A percentile compares a stretch with the other conserved stretches of the same genome.
Conservation (phyloP, 2,797 vertebrate species). For the Cynodonichthys magdalenae region DNA sequence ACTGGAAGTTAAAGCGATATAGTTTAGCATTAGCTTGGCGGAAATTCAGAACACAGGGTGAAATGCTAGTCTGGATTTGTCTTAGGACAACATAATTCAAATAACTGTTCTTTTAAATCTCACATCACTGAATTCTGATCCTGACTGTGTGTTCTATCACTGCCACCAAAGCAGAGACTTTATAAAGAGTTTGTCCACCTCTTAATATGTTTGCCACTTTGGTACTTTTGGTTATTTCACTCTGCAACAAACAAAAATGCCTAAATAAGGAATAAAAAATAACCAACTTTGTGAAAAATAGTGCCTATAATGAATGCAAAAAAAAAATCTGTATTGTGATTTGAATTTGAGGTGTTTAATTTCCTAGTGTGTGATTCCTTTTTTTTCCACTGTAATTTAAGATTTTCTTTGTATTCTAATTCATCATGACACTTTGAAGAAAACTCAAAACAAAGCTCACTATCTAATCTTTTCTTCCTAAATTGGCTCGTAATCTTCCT, state of each 20-base stretch:
- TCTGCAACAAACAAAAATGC: too few relatives aligned
- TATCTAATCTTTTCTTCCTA: conserved; percentile 3
- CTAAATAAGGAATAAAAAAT: too few relatives aligned
- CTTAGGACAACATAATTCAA: not conserved
- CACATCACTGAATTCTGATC: conserved; percentile 1
- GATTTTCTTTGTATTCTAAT: not conserved
- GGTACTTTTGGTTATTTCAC: too few relatives aligned
- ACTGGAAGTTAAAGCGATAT: not conserved
- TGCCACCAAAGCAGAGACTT: not conserved
- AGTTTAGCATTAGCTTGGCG: conserved; percentile 11
- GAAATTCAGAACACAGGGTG: not conserved
- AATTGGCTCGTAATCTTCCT: not conserved
- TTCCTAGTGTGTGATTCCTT: too few relatives aligned
- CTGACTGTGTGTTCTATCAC: not conserved
- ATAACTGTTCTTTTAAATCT: conserved; percentile 2
- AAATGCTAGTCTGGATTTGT: conserved; percentile 2
- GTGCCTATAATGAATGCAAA: too few relatives aligned
- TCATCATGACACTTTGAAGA: not conserved
- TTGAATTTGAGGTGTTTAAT: too few relatives aligned
- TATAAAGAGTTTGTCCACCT: too few relatives aligned
- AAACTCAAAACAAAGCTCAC: not conserved
- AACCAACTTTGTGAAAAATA: too few relatives aligned
- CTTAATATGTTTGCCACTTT: too few relatives aligned
- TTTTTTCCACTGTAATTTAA: not conserved
- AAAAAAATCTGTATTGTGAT: too few relatives aligned